Conservation (phyloP, 2,888 invertebrate genomes). For the Ornithoptera alexandrae region DNA sequence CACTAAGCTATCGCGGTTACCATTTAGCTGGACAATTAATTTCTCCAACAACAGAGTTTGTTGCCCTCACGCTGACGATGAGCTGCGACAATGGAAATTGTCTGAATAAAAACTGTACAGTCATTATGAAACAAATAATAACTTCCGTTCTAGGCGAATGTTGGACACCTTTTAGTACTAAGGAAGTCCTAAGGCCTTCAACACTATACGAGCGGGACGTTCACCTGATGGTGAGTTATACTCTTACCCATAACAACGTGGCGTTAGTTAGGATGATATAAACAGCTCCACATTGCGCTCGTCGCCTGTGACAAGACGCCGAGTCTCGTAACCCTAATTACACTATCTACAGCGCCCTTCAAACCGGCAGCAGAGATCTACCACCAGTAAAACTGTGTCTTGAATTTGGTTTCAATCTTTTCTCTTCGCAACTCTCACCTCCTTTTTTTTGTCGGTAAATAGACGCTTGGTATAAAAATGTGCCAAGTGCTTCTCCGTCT, state of each 20-base stretch:
- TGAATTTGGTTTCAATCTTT: neutral
- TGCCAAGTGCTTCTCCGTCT: conserved; percentile 19
- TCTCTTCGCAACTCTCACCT: conserved; percentile 23
- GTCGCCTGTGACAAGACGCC: too few species aligned
- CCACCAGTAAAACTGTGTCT: neutral
- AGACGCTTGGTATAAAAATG: conserved; percentile 8
- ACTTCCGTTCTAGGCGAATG: conserved; percentile 8
- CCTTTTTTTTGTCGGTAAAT: neutral
- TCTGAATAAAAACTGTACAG: conserved; percentile 15
- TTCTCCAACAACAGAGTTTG: conserved; percentile 21
- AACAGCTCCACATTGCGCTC: too few species aligned
- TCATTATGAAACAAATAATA: conserved; percentile 13
- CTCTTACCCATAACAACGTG: too few species aligned
- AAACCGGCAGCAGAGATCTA: too few species aligned
- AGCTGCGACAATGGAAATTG: conserved; percentile 13
- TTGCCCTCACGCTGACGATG: conserved; percentile 10
- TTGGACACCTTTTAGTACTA: conserved; percentile 1
- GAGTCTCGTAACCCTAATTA: too few species aligned
- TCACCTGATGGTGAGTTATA: too few species aligned
- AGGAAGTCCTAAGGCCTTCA: neutral
- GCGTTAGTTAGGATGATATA: too few species aligned
- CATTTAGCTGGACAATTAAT: conserved; percentile 2
- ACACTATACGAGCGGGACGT: neutral
- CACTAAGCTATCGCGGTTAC: too few species aligned
- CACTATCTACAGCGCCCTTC: too few species aligned